These are phyloP conservation scores for Heliconius congener DNA, from an alignment of 1,140 invertebrate species.

Conservation along the genomic window DNA sequence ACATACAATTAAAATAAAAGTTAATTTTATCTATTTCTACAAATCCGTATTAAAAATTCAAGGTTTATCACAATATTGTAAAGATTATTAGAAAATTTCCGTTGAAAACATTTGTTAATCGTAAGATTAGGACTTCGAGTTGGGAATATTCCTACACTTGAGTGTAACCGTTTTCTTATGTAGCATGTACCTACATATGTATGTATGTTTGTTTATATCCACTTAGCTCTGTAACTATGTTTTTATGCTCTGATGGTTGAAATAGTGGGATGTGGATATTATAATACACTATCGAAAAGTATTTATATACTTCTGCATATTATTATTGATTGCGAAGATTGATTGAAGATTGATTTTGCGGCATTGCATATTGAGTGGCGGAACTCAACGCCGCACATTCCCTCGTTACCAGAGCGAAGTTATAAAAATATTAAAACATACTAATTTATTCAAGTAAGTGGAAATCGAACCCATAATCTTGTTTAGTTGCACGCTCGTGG, in stretches of 20 bases:
- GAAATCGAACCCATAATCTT: no score
- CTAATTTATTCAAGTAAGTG: no score
- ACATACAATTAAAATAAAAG: background rate
- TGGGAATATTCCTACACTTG: background rate
- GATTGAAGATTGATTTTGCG: no score
- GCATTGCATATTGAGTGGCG: no score
- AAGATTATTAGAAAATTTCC: slow-evolving; percentile 5
- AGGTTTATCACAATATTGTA: background rate
- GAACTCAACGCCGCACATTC: no score
- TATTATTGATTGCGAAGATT: no score
- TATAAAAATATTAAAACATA: no score
- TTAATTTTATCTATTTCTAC: background rate
- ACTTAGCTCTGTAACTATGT: background rate
- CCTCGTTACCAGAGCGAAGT: no score
- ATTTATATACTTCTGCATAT: no score
- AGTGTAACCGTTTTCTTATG: background rate
- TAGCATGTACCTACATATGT: background rate
- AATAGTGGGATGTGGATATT: no score
- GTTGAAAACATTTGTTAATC: slow-evolving; percentile 8
- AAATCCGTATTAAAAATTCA: slow-evolving; percentile 1
- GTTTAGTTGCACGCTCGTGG: no score
- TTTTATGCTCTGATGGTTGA: background rate
- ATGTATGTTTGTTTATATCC: background rate
- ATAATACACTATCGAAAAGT: no score
- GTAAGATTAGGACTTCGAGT: slow-evolving; percentile 1